A percentile compares a stretch with the other conserved stretches of the same genome.
These are phyloP conservation scores for Zelostemma sp. DNA, from an alignment of 1,140 invertebrate genomes.

Conservation along the genomic window DNA sequence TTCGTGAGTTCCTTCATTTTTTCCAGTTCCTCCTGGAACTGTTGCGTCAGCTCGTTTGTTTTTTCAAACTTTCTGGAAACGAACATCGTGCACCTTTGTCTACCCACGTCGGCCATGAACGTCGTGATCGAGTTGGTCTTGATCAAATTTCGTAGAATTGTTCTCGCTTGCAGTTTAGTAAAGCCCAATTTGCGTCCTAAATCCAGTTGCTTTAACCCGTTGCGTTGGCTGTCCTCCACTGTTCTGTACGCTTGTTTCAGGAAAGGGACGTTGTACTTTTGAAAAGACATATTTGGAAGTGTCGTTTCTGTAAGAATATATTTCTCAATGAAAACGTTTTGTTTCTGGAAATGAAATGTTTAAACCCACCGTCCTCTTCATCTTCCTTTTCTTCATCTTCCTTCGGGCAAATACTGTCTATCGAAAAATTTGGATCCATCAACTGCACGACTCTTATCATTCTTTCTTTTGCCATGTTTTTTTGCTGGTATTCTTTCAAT, in stretches of 20 bases:
- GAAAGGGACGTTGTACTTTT: constrained; percentile 61
- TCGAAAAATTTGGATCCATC: constrained; percentile 68
- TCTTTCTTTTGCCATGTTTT: constrained; percentile 70
- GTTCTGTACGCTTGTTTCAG: constrained; percentile 68
- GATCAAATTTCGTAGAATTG: constrained; percentile 68
- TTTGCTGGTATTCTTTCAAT: constrained; percentile 71
- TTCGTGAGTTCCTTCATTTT: constrained; percentile 61
- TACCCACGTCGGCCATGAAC: constrained; percentile 71
- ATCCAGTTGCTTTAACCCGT: constrained; percentile 70
- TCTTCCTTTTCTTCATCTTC: constrained; percentile 72
- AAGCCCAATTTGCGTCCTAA: constrained; percentile 66
- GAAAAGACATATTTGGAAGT: constrained; percentile 64
- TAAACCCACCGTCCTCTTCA: constrained; percentile 40
- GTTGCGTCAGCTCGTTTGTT: constrained; percentile 56
- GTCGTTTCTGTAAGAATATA: constrained; percentile 10
- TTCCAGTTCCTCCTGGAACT: constrained; percentile 61
- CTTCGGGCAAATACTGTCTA: constrained; percentile 67
- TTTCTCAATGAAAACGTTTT: too few species aligned
- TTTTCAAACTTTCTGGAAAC: constrained; percentile 64
- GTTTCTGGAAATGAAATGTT: neutral
- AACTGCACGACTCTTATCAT: constrained; percentile 70
- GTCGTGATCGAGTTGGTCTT: constrained; percentile 66
- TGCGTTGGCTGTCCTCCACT: constrained; percentile 63
- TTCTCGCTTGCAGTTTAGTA: constrained; percentile 70
- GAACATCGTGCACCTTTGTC: constrained; percentile 70